phyloP scores from a whole-genome alignment of 2,113 vertebrate species.

The Mus spicilegus region DNA sequence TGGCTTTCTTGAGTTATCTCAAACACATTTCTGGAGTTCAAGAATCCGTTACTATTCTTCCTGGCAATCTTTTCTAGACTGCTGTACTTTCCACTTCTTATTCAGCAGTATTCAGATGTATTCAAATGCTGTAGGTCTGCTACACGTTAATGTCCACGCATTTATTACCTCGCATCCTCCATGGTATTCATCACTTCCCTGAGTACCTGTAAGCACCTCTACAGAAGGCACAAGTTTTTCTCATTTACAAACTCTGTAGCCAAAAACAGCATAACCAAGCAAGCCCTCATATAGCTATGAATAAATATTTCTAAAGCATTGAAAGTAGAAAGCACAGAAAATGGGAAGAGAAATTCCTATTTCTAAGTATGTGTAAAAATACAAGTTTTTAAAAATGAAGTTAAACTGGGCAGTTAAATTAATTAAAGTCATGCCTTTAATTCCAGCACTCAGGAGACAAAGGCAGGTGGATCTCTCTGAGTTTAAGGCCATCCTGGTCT shows the following conservation, averaged over 20 bases:
- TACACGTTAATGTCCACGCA: neutral
- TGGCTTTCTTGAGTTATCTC: neutral
- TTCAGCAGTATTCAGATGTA: neutral
- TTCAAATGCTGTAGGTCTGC: neutral
- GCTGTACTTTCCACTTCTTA: neutral
- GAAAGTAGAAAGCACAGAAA: conserved; percentile 23
- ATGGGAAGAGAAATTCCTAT: neutral
- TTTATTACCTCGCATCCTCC: too few species aligned
- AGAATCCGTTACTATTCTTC: neutral
- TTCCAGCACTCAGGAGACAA: neutral
- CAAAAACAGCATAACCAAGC: neutral
- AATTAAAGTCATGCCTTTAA: neutral
- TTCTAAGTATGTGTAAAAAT: conserved; percentile 21
- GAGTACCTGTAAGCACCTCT: neutral
- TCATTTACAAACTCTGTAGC: neutral
- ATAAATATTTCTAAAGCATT: conserved; percentile 39
- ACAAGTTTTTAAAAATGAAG: conserved; percentile 46
- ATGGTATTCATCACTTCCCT: conserved; percentile 18
- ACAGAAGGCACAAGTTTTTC: neutral
- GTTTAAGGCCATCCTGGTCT: neutral
- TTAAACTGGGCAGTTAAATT: neutral
- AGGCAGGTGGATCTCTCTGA: neutral
- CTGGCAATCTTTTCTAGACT: neutral
- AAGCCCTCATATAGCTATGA: neutral
- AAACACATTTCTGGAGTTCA: neutral